Evolutionary conservation across 2,797 vertebrate genomes (phyloP).

Genomic region (Nannoperca australis): DNA sequence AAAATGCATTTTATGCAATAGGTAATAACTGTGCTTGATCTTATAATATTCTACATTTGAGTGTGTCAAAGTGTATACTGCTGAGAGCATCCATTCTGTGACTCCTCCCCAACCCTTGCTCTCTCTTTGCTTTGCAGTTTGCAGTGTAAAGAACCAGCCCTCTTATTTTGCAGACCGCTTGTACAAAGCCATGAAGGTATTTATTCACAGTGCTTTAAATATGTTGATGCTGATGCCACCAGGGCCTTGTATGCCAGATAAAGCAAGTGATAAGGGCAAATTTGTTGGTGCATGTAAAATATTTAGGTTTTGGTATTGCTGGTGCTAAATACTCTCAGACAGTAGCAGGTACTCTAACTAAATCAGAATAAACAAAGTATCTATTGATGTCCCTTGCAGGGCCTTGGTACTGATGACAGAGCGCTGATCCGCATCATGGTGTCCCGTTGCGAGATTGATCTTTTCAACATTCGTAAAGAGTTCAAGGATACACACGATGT

Average conservation of each 20-base stretch:
- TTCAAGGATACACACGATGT: conserved; percentile 93
- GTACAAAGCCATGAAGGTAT: conserved; percentile 99
- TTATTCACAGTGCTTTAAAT: background rate
- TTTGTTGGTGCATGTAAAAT: conserved; percentile 24
- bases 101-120: conserved; percentile 3
- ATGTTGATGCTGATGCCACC: background rate
- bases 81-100: conserved; percentile 21
- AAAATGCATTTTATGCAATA: conserved; percentile 91
- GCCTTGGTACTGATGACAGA: conserved; percentile 94
- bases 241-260: background rate
- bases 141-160: conserved; percentile 96
- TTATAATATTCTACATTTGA: conserved; percentile 2
- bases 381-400: conserved; percentile 80
- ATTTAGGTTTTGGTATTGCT: conserved; percentile 16
- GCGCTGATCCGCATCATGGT: conserved; percentile 95
- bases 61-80: background rate
- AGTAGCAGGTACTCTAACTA: conserved; percentile 3
- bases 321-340: conserved; percentile 1
- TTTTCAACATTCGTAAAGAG: conserved; percentile 94
- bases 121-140: conserved; percentile 83
- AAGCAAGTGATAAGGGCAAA: conserved; percentile 7
- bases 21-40: conserved; percentile 82
- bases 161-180: conserved; percentile 96
- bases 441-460: conserved; percentile 93
- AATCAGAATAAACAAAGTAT: conserved; percentile 31